Conservation (phyloP, 2,888 invertebrate species). For the Acronicta alni region DNA sequence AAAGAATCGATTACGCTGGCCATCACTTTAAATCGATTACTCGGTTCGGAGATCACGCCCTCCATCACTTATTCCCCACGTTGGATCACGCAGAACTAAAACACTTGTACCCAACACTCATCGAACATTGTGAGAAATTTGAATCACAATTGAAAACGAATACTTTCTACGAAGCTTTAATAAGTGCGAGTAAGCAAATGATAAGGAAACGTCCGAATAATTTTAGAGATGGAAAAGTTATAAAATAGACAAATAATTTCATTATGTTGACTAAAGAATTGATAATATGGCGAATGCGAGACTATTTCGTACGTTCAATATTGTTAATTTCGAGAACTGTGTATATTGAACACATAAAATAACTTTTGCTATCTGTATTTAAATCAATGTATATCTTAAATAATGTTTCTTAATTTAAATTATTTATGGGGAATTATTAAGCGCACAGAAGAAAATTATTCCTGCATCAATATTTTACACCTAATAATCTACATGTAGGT, state of each 20-base stretch:
- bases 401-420: too few relatives aligned
- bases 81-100: constrained; percentile 93
- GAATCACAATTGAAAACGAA: constrained; percentile 83
- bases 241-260: constrained; percentile 7
- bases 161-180: constrained; percentile 90
- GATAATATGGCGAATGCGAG: too few relatives aligned
- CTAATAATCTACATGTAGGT: too few relatives aligned
- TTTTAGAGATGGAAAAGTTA: constrained; percentile 65
- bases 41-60: constrained; percentile 93
- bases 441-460: too few relatives aligned
- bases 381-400: too few relatives aligned
- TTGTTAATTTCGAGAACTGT: too few relatives aligned
- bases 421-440: too few relatives aligned
- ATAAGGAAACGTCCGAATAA: constrained; percentile 76
- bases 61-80: constrained; percentile 95
- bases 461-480: too few relatives aligned
- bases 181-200: constrained; percentile 90
- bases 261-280: too few relatives aligned
- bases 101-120: constrained; percentile 90
- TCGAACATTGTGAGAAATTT: constrained; percentile 91
- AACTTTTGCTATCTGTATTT: too few relatives aligned
- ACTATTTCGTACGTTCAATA: too few relatives aligned
- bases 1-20: constrained; percentile 91
- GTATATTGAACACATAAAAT: too few relatives aligned
- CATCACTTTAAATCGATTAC: constrained; percentile 91